Conservation (phyloP, 2,113 vertebrate species). For the Neogobius melanostomus region DNA sequence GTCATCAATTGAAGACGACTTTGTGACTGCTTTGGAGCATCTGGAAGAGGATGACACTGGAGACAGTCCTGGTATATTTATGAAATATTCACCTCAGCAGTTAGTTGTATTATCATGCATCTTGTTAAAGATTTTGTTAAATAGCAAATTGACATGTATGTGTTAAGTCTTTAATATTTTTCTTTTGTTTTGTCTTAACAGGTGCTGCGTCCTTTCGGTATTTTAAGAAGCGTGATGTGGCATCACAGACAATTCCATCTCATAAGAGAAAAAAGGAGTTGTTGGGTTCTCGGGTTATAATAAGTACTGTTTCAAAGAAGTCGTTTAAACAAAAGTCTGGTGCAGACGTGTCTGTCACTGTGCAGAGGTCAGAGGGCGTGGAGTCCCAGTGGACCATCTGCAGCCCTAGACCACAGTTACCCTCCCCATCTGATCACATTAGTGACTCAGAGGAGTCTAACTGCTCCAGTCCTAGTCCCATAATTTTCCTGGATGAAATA, state of each 20-base stretch:
- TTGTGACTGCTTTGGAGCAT: conserved; percentile 96
- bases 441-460: conserved; percentile 94
- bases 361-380: conserved; percentile 79
- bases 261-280: conserved; percentile 77
- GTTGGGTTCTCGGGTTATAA: conserved; percentile 75
- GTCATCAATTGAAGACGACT: conserved; percentile 98
- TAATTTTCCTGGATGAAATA: conserved; percentile 98
- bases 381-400: conserved; percentile 86
- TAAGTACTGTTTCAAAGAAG: conserved; percentile 76
- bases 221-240: conserved; percentile 82
- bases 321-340: conserved; percentile 70
- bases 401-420: conserved; percentile 74
- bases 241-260: conserved; percentile 83
- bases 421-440: conserved; percentile 74
- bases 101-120: background rate
- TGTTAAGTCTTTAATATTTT: background rate
- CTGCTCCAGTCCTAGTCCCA: conserved; percentile 94
- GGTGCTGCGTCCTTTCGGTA: conserved; percentile 63
- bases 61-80: conserved; percentile 73
- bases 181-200: conserved; percentile 40
- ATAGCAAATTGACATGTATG: background rate
- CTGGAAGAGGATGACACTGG: conserved; percentile 89
- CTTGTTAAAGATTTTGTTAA: background rate
- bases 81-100: conserved; percentile 6
- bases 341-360: conserved; percentile 75